phyloP scores from a whole-genome alignment of 2,797 vertebrate species.

The Arrhamphus sclerolepis region DNA sequence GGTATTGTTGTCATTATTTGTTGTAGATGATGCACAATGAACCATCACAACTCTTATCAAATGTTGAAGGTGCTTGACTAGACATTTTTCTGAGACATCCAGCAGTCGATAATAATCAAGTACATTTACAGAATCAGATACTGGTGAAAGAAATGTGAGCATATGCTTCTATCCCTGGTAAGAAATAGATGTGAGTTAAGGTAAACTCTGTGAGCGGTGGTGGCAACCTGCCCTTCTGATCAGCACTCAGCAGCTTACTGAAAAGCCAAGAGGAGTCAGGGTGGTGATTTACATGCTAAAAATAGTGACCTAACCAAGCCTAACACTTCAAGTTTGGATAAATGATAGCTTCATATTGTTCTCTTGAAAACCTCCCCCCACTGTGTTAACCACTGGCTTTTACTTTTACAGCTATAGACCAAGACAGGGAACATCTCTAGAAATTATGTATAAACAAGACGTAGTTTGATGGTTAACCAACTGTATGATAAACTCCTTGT shows the following conservation, averaged over 20 bases:
- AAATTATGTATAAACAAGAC: too few species aligned
- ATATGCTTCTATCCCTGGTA: constrained; percentile 34
- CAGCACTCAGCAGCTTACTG: constrained; percentile 71
- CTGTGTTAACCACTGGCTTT: constrained; percentile 10
- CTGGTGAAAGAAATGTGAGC: constrained; percentile 1
- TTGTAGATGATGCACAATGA: not conserved
- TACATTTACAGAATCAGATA: too few species aligned
- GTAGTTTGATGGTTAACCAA: too few species aligned
- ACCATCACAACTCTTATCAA: not conserved
- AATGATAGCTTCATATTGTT: constrained; percentile 54
- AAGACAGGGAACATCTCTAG: too few species aligned
- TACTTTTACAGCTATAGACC: not conserved
- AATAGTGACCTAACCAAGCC: constrained; percentile 62
- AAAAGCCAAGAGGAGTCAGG: constrained; percentile 65
- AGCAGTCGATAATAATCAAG: not conserved
- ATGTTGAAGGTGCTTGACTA: not conserved
- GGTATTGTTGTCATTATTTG: too few species aligned
- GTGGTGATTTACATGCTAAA: constrained; percentile 73
- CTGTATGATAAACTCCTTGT: too few species aligned
- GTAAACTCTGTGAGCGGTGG: constrained; percentile 61
- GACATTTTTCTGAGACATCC: not conserved
- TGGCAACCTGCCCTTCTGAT: constrained; percentile 52
- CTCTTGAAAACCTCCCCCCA: constrained; percentile 19
- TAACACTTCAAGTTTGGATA: constrained; percentile 50
- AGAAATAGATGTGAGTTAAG: constrained; percentile 57